phyloP scores from a whole-genome alignment of 2,888 invertebrate genomes.

The Cryptocephalus primarius region DNA sequence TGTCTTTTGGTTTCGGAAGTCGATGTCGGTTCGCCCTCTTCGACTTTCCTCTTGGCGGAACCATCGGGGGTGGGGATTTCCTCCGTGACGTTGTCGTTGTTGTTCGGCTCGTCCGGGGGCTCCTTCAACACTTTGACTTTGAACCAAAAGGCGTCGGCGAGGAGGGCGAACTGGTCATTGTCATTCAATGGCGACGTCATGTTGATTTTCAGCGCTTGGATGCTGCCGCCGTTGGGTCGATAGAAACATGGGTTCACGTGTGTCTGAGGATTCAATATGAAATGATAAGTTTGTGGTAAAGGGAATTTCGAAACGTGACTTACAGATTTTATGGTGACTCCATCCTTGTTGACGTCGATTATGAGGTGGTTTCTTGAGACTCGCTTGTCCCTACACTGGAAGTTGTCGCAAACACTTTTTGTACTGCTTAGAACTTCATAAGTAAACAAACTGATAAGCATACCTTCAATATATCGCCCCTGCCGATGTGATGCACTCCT shows the following conservation, averaged over 20 bases:
- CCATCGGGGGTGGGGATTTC: too few species aligned
- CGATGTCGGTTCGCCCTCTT: too few species aligned
- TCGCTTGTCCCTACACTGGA: slow-evolving; percentile 42
- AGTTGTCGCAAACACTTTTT: background rate
- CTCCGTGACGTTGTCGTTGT: too few species aligned
- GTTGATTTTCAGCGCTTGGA: slow-evolving; percentile 34
- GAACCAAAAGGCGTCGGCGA: slow-evolving; percentile 43
- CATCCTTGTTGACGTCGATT: slow-evolving; percentile 33
- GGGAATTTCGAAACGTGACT: slow-evolving; percentile 4
- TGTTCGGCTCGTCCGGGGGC: too few species aligned
- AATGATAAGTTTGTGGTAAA: background rate
- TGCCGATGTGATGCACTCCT: background rate
- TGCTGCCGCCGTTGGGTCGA: slow-evolving; percentile 25
- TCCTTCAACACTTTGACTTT: slow-evolving; percentile 29
- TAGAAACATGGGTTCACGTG: slow-evolving; percentile 47
- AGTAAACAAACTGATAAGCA: too few species aligned
- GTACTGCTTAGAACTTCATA: too few species aligned
- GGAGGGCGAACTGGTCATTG: slow-evolving; percentile 44
- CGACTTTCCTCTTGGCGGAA: too few species aligned
- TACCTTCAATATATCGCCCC: background rate
- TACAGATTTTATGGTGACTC: slow-evolving; percentile 38
- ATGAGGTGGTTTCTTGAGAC: slow-evolving; percentile 44
- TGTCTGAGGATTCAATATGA: slow-evolving; percentile 31
- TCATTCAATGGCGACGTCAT: slow-evolving; percentile 29
- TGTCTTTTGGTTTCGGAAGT: too few species aligned